A percentile compares a stretch with the other conserved stretches of the same genome.
Conservation (phyloP, 2,888 invertebrate genomes). For the Coleophora deauratella region DNA sequence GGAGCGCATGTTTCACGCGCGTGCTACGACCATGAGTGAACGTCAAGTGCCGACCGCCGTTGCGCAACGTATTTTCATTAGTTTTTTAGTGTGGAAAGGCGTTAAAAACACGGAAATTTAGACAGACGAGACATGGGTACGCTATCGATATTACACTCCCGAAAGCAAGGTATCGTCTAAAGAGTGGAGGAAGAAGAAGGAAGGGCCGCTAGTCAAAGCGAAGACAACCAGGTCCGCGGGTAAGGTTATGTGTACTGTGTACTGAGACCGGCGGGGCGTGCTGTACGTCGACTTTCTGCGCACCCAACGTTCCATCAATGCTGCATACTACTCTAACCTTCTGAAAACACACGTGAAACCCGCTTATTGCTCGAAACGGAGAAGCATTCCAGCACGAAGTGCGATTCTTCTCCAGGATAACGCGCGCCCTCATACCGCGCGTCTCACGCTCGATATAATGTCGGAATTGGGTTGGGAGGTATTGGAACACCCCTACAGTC, state of each 20-base stretch:
- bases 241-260: background rate
- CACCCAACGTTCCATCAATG: too few relatives aligned
- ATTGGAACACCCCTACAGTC: conserved; percentile 5
- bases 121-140: background rate
- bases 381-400: background rate
- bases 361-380: background rate
- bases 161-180: too few relatives aligned
- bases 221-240: background rate
- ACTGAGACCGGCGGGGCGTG: too few relatives aligned
- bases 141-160: background rate
- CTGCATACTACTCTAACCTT: conserved; percentile 1
- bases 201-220: background rate
- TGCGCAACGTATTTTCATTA: too few relatives aligned
- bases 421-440: background rate
- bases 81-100: too few relatives aligned
- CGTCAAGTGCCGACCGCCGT: too few relatives aligned
- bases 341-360: too few relatives aligned
- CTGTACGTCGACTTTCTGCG: too few relatives aligned
- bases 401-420: background rate
- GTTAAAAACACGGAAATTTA: too few relatives aligned
- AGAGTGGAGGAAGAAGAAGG: background rate
- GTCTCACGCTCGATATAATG: conserved; percentile 5
- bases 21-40: background rate
- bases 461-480: conserved; percentile 6
- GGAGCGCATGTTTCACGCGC: background rate